phyloP scores from a whole-genome alignment of 1,140 invertebrate species.

The Epicauta chinensis region DNA sequence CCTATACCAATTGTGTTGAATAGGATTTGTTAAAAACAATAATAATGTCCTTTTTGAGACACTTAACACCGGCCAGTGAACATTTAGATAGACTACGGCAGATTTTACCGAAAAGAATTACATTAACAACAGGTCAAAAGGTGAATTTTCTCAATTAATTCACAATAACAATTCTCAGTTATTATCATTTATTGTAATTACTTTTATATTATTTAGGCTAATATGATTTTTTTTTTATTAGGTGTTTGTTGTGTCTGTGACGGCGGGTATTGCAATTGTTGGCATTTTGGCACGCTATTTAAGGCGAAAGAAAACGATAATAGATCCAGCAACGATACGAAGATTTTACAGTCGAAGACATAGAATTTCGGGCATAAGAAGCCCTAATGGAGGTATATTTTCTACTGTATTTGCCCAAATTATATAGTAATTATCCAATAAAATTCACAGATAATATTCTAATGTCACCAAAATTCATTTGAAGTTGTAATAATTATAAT shows the following conservation, averaged over 20 bases:
- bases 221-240: slow-evolving; percentile 24
- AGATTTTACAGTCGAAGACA: slow-evolving; percentile 48
- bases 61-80: slow-evolving; percentile 32
- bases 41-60: slow-evolving; percentile 38
- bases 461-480: no score
- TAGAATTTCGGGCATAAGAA: slow-evolving; percentile 53
- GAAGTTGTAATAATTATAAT: no score
- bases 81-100: slow-evolving; percentile 31
- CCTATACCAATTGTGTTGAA: neutral
- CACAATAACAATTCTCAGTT: neutral
- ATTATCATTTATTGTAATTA: neutral
- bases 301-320: slow-evolving; percentile 50
- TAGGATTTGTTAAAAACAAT: slow-evolving; percentile 15
- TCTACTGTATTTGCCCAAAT: no score
- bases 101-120: slow-evolving; percentile 28
- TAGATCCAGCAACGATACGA: slow-evolving; percentile 44
- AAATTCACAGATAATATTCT: no score
- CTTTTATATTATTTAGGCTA: no score
- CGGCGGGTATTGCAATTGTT: slow-evolving; percentile 52
- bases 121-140: slow-evolving; percentile 39
- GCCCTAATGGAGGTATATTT: slow-evolving; percentile 53
- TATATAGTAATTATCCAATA: no score
- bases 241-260: slow-evolving; percentile 46
- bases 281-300: slow-evolving; percentile 56
- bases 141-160: no score